Percentiles rank a stretch among this genome's conserved stretches.
Evolutionary conservation across 2,113 vertebrate genomes (phyloP).

Genomic region (Cyprinus carpio): DNA sequence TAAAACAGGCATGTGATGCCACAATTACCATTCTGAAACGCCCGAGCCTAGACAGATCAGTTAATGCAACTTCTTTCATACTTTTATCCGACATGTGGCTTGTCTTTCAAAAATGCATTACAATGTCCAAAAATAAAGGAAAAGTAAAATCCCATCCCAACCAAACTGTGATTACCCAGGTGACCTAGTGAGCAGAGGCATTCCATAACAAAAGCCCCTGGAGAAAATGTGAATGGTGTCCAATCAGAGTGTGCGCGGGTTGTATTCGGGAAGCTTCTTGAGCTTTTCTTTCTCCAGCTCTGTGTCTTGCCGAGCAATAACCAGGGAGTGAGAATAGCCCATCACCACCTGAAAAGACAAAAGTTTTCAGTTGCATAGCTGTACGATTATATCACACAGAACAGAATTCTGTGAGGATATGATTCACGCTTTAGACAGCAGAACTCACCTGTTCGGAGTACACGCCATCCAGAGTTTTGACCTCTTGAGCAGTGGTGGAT

Average conservation of each 20-base stretch:
- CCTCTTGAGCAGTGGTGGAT: slow-evolving; percentile 91
- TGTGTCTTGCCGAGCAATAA: slow-evolving; percentile 87
- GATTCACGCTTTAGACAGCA: background rate
- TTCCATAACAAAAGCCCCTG: slow-evolving; percentile 58
- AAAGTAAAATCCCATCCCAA: slow-evolving; percentile 46
- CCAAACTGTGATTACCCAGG: slow-evolving; percentile 55
- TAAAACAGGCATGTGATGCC: slow-evolving; percentile 45
- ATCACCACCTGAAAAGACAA: slow-evolving; percentile 84
- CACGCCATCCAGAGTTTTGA: slow-evolving; percentile 91
- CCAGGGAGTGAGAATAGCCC: slow-evolving; percentile 89
- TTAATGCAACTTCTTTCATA: slow-evolving; percentile 40
- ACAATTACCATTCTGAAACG: slow-evolving; percentile 11
- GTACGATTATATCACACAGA: background rate
- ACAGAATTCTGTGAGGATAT: background rate
- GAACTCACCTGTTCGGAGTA: slow-evolving; percentile 86
- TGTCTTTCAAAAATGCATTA: slow-evolving; percentile 44
- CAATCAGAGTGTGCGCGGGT: slow-evolving; percentile 88
- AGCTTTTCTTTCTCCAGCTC: slow-evolving; percentile 86
- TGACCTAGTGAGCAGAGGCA: slow-evolving; percentile 59
- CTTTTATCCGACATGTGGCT: slow-evolving; percentile 46
- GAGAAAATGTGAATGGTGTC: slow-evolving; percentile 11
- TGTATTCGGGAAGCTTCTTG: slow-evolving; percentile 93
- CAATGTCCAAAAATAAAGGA: slow-evolving; percentile 35
- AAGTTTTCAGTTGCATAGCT: background rate
- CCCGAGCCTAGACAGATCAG: slow-evolving; percentile 21